Base-by-base conservation (phyloP, 2,888 invertebrate species). In the Nomada fabriciana region DNA sequence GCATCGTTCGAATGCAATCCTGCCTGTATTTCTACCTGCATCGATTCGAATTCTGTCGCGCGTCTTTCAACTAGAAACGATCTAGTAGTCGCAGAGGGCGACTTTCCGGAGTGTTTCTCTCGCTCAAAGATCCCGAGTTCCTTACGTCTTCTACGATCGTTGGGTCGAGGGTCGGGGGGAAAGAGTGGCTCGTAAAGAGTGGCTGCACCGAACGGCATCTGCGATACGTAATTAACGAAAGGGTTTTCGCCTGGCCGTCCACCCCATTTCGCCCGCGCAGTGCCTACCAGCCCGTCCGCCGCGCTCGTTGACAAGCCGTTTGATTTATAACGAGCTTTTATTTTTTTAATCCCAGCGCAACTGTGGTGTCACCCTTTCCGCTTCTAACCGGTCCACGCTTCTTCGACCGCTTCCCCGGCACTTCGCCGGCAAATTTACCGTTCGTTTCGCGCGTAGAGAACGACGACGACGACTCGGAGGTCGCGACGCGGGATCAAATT, bases 151-250 rank as follows among this genome's bases (percentile, higher is more conserved):
- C 57, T 36, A 71, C 59, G 77, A 18, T 77, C 82, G 82, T 81
- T 81, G 55, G 36, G 57, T 15, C 25, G 13, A 1, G 47, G 53
- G 69, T 75, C n/a, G 84, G 50, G 77, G 69, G 84, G 80, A 80
- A 76, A 82, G 76, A 85, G 85, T 75, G 72, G 87, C 86, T 90
- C 90, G 90, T 89, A 91, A 91, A 90, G 88, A 90, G 87, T 82
- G 90, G 82, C 86, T 84, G 90, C 90, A 90, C 90, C 91, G 89
- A 80, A 88, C 90, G 86, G 89, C 92, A 92, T 93, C 92, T 92
- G 92, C 89, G 91, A 91, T 91, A 89, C 87, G 91, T 91, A 93
- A 94, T 94, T 94, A 93, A 93, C 92, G 90, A 91, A 93, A 93
- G 93, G 93, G 93, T 93, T 93, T 89, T 89, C 89, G 84, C 84